Conservation (phyloP, 1,140 invertebrate species). For the Leptonema lineaticorne region DNA sequence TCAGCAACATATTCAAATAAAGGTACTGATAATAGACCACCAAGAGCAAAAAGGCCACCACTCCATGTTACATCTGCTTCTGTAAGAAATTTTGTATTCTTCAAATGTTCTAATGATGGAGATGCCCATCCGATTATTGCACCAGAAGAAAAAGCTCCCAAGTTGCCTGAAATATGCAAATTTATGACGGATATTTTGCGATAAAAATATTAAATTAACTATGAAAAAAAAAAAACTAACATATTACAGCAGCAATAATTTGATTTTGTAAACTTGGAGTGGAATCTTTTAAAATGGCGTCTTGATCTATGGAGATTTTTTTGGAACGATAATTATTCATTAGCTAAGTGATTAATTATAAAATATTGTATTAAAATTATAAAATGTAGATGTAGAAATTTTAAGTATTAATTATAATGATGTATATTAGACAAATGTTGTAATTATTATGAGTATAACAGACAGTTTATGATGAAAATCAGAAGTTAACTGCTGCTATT, state of each 20-base stretch:
- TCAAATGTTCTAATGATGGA: not conserved
- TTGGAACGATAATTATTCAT: not conserved
- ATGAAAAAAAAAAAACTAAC: slow-evolving; percentile 4
- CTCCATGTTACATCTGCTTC: slow-evolving; percentile 27
- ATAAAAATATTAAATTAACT: not conserved
- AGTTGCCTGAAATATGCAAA: slow-evolving; percentile 1
- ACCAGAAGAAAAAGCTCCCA: slow-evolving; percentile 20
- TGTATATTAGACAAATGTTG: too few relatives aligned
- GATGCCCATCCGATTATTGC: slow-evolving; percentile 20
- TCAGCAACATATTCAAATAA: slow-evolving; percentile 33
- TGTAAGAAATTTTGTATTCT: slow-evolving; percentile 8
- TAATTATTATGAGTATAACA: too few relatives aligned
- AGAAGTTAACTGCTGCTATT: too few relatives aligned
- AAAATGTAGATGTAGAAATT: not conserved
- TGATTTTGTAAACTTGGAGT: slow-evolving; percentile 19
- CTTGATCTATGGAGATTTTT: not conserved
- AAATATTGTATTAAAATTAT: not conserved
- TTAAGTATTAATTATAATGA: not conserved
- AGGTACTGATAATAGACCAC: slow-evolving; percentile 24
- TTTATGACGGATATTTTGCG: not conserved
- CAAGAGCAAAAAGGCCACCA: slow-evolving; percentile 31
- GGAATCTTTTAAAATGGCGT: not conserved
- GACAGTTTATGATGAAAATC: too few relatives aligned
- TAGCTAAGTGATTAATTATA: not conserved
- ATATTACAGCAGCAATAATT: slow-evolving; percentile 17